Percentiles rank a stretch among this genome's conserved stretches.
phyloP scores from a whole-genome alignment of 2,888 invertebrate species.

The Barypeithes pellucidus region DNA sequence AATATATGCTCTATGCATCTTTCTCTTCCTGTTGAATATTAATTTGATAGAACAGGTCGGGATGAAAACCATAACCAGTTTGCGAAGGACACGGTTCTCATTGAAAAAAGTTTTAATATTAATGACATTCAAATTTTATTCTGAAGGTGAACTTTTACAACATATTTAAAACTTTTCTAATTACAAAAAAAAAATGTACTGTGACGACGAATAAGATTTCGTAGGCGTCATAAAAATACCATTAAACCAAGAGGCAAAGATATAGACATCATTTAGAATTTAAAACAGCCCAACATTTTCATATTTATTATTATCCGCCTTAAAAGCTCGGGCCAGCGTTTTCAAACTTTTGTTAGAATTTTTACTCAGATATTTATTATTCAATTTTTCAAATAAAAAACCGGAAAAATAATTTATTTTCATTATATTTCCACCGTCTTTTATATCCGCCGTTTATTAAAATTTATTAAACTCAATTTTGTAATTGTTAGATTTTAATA shows the following conservation, averaged over 20 bases:
- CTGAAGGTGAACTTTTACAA: no score
- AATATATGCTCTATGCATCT: no score
- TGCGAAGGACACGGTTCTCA: no score
- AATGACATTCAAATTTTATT: no score
- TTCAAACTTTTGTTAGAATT: not conserved
- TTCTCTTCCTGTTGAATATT: no score
- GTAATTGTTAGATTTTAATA: not conserved
- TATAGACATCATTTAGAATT: slow-evolving; percentile 2
- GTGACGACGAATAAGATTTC: not conserved
- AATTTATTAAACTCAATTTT: not conserved
- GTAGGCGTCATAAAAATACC: not conserved
- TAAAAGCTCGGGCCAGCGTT: not conserved
- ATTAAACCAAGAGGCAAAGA: not conserved
- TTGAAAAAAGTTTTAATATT: no score
- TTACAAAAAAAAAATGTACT: not conserved
- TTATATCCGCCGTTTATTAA: slow-evolving; percentile 15
- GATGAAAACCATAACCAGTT: no score
- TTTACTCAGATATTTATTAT: slow-evolving; percentile 28
- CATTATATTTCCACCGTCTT: slow-evolving; percentile 12
- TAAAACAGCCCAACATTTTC: not conserved
- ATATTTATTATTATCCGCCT: not conserved
- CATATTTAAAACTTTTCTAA: not conserved
- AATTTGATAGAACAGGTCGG: no score
- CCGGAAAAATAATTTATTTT: slow-evolving; percentile 32
- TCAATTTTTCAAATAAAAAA: slow-evolving; percentile 27